Evolutionary conservation across 2,888 invertebrate genomes (phyloP).

Genomic region (Phengaris alcon): DNA sequence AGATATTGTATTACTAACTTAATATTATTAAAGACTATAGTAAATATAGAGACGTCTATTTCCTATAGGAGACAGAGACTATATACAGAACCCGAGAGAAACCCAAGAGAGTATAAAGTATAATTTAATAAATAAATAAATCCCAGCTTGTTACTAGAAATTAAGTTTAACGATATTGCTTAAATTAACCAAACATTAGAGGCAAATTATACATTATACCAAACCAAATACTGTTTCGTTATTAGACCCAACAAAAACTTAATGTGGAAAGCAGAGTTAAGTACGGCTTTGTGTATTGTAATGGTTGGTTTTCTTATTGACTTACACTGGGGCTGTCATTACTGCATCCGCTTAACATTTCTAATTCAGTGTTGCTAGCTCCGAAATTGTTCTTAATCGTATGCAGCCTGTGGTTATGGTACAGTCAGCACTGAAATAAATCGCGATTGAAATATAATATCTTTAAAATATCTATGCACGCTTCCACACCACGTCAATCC

Average conservation of each 20-base stretch:
- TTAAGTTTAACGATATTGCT: background rate
- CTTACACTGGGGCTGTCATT: constrained; percentile 12
- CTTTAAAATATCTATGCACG: too few species aligned
- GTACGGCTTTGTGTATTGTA: constrained; percentile 44
- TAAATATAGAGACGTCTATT: background rate
- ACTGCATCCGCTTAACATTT: constrained; percentile 26
- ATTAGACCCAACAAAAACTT: constrained; percentile 34
- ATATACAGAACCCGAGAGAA: background rate
- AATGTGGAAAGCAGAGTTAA: constrained; percentile 35
- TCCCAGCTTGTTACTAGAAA: constrained; percentile 5
- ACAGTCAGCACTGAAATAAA: background rate
- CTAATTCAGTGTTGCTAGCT: constrained; percentile 26
- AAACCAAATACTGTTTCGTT: constrained; percentile 14
- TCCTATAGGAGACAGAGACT: background rate
- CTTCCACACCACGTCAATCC: too few species aligned
- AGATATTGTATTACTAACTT: background rate
- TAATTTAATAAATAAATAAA: background rate
- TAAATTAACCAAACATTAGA: constrained; percentile 8
- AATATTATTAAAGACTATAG: too few species aligned
- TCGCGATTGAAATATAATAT: too few species aligned
- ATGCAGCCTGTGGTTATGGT: constrained; percentile 10
- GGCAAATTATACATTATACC: constrained; percentile 27
- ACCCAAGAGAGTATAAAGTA: background rate
- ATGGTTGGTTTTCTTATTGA: constrained; percentile 36
- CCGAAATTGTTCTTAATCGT: constrained; percentile 12